Percentiles rank a stretch among this genome's conserved stretches.
Evolutionary conservation across 2,888 invertebrate species (phyloP).

Genomic region (Brenthis hecate): DNA sequence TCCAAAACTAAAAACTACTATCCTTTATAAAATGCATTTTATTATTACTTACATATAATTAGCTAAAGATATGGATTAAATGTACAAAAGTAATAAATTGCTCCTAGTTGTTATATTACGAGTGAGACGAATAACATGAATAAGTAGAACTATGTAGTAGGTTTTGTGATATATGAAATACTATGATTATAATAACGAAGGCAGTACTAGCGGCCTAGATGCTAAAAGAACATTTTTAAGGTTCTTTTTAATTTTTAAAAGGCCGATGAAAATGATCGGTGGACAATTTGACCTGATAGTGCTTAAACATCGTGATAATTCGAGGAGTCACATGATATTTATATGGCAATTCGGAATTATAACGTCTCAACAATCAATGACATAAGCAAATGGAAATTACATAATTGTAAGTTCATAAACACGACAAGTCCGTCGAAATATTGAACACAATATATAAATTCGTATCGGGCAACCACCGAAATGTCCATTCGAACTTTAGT

Average conservation of each 20-base stretch:
- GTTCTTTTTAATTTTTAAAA: constrained; percentile 8
- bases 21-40: constrained; percentile 46
- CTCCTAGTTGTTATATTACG: constrained; percentile 36
- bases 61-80: constrained; percentile 45
- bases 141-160: not conserved
- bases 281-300: constrained; percentile 17
- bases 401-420: constrained; percentile 9
- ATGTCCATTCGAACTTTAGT: constrained; percentile 1
- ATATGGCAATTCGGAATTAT: not conserved
- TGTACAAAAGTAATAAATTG: constrained; percentile 46
- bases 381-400: not conserved
- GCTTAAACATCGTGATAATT: constrained; percentile 1
- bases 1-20: constrained; percentile 44
- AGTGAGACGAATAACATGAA: constrained; percentile 15
- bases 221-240: constrained; percentile 5
- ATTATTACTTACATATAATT: constrained; percentile 41
- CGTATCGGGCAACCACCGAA: constrained; percentile 12
- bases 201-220: constrained; percentile 27
- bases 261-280: constrained; percentile 26
- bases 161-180: not conserved
- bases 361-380: not conserved
- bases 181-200: constrained; percentile 12
- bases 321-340: constrained; percentile 13
- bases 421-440: not conserved
- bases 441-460: constrained; percentile 19